Base-by-base conservation (phyloP, 2,113 vertebrate genomes). In the Mastomys coucha region DNA sequence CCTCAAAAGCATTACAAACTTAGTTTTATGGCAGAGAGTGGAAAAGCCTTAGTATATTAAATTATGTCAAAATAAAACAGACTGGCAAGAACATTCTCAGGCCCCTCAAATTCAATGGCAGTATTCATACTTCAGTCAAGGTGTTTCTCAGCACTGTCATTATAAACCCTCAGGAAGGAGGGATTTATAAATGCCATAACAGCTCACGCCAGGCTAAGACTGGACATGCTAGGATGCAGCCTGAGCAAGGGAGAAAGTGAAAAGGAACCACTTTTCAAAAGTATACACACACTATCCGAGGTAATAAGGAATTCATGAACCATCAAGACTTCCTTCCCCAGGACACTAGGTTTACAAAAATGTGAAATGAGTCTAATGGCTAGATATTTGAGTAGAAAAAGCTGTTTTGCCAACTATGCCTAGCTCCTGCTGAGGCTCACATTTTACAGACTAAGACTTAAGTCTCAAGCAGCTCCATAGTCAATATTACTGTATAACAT, bases 21-120 rank as follows among this genome's bases (percentile, higher is more conserved):
- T 97, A 98, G 9, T 96, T 89, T 87, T 97, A 96, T 98, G 99
- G 98, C 98, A 99, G 99, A 99, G 98, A 98, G 99, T 99, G 99
- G 99, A 99, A 99, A 99, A 99, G 99, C 99, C 99, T 99, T 99
- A 99, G 97, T 98, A 96, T 98, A 97, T 98, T 98, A 98, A 98
- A 98, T 98, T 95, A 98, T 97, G 98, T 98, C 98, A 97, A 98
- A 98, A 98, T 96, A 97, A 98, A 98, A 98, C 73, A 93, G 94
- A 96, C 97, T 97, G 92, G 72, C 96, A 97, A 95, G 94, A 97
- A 98, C 97, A 97, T 96, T 98, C 94, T 97, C 97, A 98, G 98
- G 96, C 97, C 97, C 97, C 96, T 98, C 97, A 98, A 98, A 98
- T 98, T 98, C 98, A 98, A 98, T 98, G 98, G 98, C 97, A 98